Base-by-base conservation (phyloP, 2,888 invertebrate genomes). In the Drosophila pegasa region DNA sequence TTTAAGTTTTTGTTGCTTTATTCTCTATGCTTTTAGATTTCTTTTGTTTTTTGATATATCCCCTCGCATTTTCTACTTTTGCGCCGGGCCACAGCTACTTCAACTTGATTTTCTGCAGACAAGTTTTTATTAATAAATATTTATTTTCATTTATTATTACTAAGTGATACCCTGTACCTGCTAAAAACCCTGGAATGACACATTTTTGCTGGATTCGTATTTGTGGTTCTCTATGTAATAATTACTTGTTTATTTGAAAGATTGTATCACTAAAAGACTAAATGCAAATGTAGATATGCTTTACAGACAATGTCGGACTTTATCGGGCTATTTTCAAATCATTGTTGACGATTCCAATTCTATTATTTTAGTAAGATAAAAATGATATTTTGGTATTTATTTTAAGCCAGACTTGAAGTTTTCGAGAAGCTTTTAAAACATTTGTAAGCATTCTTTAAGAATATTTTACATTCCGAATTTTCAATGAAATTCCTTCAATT, bases 1-100 rank as follows among this genome's bases (percentile, higher is more conserved):
- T 52, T 31, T 3, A 45, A 18, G 47, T 52, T 60, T 61, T 64
- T 54, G 37, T 74, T 63, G 61, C 66, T 80, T 80, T 80, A 72
- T 68, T 81, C 66, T 66, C 56, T 76, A 78, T 56, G 58, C 51
- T 73, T 57, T 35, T 10, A 25, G 18, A 25, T 55, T 31, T 61
- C 50, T 61, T 43, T 47, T 35, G 37, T 57, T 57, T 41, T 48
- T 48, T 22, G 8, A 59, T 33, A 25, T 55, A 61, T 50, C 16
- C 54, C 16, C n/a, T 55, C 22, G 63, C 70, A 58, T 58, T 77
- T 72, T 58, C 55, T 64, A 75, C 61, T 48, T 48, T 48, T 57
- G 47, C 65, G 47, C 35, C 61, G 54, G 31, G 52, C 38, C 54
- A 57, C 55, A 66, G 65, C 57, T 67, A 62, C 38, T 54, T 37